Evolutionary conservation across 2,888 invertebrate species (phyloP).

Genomic region (Linhomoeus sp.): DNA sequence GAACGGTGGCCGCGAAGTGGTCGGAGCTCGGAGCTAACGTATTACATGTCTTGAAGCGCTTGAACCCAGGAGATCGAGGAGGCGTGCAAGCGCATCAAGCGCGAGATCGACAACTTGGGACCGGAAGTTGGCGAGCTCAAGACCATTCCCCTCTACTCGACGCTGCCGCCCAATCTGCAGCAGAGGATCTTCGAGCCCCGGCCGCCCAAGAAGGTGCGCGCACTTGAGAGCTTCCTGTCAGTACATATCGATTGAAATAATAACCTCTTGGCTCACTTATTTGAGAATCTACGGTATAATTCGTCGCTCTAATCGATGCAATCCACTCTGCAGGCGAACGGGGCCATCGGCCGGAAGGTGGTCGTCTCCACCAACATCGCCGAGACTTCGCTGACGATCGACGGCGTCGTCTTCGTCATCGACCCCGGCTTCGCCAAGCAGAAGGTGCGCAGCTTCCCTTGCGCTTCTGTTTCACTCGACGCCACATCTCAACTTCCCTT

Average conservation of each 20-base stretch:
- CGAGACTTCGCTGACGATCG: constrained; percentile 93
- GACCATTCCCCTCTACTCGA: constrained; percentile 95
- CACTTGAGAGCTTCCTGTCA: constrained; percentile 40
- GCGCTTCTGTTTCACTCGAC: too few relatives aligned
- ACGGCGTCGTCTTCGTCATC: constrained; percentile 97
- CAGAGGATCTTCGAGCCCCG: constrained; percentile 80
- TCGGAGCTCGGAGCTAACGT: too few relatives aligned
- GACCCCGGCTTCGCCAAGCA: constrained; percentile 99
- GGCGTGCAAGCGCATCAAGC: constrained; percentile 86
- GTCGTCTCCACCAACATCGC: constrained; percentile 98
- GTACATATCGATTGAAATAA: neutral
- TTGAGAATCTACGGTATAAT: too few relatives aligned
- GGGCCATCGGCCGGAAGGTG: constrained; percentile 18
- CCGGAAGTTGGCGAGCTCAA: constrained; percentile 79
- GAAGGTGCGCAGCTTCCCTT: constrained; percentile 52
- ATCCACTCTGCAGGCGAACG: neutral
- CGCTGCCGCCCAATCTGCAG: constrained; percentile 77
- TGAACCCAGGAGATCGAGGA: constrained; percentile 68
- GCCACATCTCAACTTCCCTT: neutral
- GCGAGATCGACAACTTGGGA: constrained; percentile 84
- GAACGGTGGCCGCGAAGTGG: too few relatives aligned
- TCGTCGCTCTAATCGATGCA: too few relatives aligned
- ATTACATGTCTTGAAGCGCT: constrained; percentile 1
- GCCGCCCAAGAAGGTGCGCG: constrained; percentile 70
- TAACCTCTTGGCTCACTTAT: neutral